These are phyloP conservation scores for Eupristina koningsbergeri DNA, from an alignment of 1,140 invertebrate genomes.

Conservation along the genomic window DNA sequence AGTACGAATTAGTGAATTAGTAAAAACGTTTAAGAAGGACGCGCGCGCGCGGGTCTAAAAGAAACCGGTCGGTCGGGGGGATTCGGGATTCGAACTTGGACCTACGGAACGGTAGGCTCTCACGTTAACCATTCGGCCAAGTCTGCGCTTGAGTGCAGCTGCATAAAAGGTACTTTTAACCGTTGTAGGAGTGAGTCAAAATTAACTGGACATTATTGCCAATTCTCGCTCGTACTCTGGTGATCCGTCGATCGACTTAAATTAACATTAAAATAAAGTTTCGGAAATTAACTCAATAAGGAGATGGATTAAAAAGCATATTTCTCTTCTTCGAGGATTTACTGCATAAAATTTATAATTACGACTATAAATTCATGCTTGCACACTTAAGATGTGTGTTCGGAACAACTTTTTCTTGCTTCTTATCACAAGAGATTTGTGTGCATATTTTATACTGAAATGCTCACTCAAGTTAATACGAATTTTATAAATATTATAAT, in stretches of 20 bases:
- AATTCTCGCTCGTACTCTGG: not conserved
- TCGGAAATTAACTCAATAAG: no score
- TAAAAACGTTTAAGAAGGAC: no score
- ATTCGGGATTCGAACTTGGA: constrained; percentile 25
- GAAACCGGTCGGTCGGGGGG: no score
- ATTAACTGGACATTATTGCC: not conserved
- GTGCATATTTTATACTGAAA: no score
- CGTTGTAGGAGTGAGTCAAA: no score
- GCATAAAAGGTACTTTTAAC: no score
- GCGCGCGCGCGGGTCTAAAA: no score
- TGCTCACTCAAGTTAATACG: no score
- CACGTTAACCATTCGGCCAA: constrained; percentile 27
- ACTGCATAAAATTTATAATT: not conserved
- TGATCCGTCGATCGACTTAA: not conserved
- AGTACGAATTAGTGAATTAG: no score
- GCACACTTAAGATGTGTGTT: not conserved
- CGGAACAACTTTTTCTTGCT: not conserved
- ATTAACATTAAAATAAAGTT: not conserved
- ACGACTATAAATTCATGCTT: not conserved
- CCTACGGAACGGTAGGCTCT: not conserved
- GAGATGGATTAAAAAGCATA: no score
- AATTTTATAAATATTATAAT: no score
- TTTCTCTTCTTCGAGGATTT: not conserved
- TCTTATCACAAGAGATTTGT: no score
- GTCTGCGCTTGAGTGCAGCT: not conserved